phyloP scores from a whole-genome alignment of 2,888 invertebrate genomes.

The Pseudococcus longispinus region DNA sequence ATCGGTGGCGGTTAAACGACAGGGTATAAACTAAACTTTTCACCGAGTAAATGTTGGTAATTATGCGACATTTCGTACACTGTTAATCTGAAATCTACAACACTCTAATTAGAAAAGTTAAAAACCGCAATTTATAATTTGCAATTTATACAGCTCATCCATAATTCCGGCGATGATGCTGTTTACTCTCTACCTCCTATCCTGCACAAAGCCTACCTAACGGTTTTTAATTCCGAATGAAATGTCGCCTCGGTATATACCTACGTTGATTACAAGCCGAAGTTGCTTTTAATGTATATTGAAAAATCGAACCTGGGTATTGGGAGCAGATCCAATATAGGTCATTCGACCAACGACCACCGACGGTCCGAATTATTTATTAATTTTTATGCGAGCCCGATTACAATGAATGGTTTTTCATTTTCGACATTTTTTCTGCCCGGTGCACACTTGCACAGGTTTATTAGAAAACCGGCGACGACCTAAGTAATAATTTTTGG shows the following conservation, averaged over 20 bases:
- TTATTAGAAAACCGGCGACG: not conserved
- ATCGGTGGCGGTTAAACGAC: not conserved
- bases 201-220: not conserved
- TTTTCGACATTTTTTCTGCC: not conserved
- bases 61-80: constrained; percentile 18
- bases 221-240: not conserved
- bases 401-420: constrained; percentile 17
- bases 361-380: constrained; percentile 11
- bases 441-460: not conserved
- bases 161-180: constrained; percentile 22
- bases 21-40: not conserved
- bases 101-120: constrained; percentile 32
- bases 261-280: not conserved
- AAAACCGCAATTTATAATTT: constrained; percentile 25
- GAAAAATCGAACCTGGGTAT: not conserved
- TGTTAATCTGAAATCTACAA: constrained; percentile 41
- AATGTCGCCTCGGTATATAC: not conserved
- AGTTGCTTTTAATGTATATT: not conserved
- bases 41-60: constrained; percentile 17
- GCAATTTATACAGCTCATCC: constrained; percentile 41
- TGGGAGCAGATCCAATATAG: not conserved
- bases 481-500: constrained; percentile 5
- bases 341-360: not conserved
- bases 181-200: not conserved
- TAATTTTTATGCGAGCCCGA: not conserved